phyloP scores from a whole-genome alignment of 2,797 vertebrate species.

The Caiman crocodilus region DNA sequence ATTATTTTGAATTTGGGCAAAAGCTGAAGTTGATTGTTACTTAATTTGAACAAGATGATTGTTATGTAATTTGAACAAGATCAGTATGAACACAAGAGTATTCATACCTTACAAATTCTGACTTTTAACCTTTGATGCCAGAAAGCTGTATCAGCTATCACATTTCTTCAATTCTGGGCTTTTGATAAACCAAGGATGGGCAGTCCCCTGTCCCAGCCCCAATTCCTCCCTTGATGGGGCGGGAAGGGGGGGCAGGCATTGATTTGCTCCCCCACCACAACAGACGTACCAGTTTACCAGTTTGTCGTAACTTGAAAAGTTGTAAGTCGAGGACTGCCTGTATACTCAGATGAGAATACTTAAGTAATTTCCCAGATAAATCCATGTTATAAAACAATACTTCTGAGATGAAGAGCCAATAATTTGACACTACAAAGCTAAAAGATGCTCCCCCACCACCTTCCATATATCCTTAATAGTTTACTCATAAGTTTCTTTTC shows the following conservation, averaged over 20 bases:
- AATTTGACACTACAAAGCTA: neutral
- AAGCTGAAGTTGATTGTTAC: constrained; percentile 29
- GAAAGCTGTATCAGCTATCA: neutral
- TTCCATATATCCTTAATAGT: neutral
- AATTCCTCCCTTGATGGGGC: constrained; percentile 22
- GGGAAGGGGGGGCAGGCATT: neutral
- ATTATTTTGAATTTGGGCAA: constrained; percentile 21
- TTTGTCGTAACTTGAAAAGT: too few relatives aligned
- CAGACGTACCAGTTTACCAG: too few relatives aligned
- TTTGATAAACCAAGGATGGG: constrained; percentile 32
- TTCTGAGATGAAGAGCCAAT: neutral
- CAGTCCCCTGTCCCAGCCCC: neutral
- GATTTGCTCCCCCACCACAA: too few relatives aligned
- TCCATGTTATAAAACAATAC: neutral
- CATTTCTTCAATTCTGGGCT: constrained; percentile 14
- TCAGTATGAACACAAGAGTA: neutral
- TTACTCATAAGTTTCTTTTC: neutral
- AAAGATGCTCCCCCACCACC: neutral
- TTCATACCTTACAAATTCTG: neutral
- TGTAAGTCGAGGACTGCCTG: too few relatives aligned
- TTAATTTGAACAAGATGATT: constrained; percentile 14
- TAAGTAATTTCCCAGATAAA: constrained; percentile 15
- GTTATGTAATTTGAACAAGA: neutral
- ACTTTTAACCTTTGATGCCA: constrained; percentile 26
- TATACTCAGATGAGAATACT: neutral